Percentiles rank a stretch among this genome's conserved stretches.
These are phyloP conservation scores for Drosophila putrida DNA, from an alignment of 2,888 invertebrate genomes.

Conservation along the genomic window DNA sequence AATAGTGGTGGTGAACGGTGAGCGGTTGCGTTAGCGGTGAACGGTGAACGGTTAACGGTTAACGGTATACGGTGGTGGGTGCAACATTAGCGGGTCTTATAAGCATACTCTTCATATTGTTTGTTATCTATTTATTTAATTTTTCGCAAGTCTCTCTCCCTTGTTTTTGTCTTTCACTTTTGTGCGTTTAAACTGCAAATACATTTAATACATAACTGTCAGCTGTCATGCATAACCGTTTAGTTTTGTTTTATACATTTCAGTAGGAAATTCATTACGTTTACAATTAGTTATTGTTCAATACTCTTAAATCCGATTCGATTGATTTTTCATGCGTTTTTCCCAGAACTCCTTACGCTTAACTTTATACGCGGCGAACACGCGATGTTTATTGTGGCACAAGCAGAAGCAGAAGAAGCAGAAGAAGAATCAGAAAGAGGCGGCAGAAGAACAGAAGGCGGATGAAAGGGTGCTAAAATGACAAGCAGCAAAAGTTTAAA, in stretches of 20 bases:
- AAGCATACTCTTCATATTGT: slow-evolving; percentile 19
- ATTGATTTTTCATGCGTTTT: slow-evolving; percentile 44
- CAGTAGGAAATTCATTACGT: slow-evolving; percentile 7
- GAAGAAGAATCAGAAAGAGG: background rate
- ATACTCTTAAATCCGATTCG: slow-evolving; percentile 42
- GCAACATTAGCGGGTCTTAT: slow-evolving; percentile 40
- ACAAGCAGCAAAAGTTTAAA: slow-evolving; percentile 47
- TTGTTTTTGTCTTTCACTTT: slow-evolving; percentile 10
- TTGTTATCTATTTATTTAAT: slow-evolving; percentile 1
- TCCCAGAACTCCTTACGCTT: slow-evolving; percentile 26
- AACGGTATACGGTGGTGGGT: slow-evolving; percentile 51
- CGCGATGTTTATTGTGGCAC: slow-evolving; percentile 29
- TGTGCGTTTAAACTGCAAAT: background rate
- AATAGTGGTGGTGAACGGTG: slow-evolving; percentile 37
- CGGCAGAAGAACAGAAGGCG: background rate
- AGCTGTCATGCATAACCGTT: slow-evolving; percentile 8
- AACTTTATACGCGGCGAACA: slow-evolving; percentile 44
- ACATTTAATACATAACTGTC: background rate
- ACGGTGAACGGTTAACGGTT: slow-evolving; percentile 49
- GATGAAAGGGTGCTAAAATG: slow-evolving; percentile 20
- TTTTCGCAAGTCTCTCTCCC: background rate
- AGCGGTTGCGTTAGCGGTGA: slow-evolving; percentile 47
- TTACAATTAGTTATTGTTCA: slow-evolving; percentile 13
- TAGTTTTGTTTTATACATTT: slow-evolving; percentile 4
- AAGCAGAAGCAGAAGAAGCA: slow-evolving; percentile 1